Evolutionary conservation across 1,140 invertebrate species (phyloP), one percentile per base, ranked within the genome.

Genomic region (Maconellicoccus hirsutus): DNA sequence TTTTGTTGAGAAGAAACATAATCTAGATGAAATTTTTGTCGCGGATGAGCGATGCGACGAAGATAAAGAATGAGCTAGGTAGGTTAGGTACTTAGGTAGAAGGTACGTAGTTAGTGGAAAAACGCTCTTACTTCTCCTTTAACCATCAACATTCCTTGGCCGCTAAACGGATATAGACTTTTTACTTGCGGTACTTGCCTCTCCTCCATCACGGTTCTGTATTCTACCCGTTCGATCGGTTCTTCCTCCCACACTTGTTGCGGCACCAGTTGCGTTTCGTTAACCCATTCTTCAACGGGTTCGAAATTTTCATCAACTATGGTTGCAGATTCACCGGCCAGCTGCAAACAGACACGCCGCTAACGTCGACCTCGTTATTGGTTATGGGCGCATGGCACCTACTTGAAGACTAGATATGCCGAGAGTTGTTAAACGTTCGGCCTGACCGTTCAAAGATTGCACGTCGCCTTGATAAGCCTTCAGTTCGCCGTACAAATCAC

Each of bases 1-100:
- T 97, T 81, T 96, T 96, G 76, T 90, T 93, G 63, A 98, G 82
- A 1, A 99, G 81, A 76, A 96, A 89, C 90, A 98, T 93, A 1
- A 87, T 79, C 82, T 89, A 23, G 16, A 69, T 38, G 8, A 66
- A 52, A 52, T 52, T 8, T 16, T 6, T 52, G n/a, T 52, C n/a
- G n/a, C n/a, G n/a, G n/a, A n/a, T n/a, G n/a, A n/a, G n/a, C n/a
- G n/a, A n/a, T n/a, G n/a, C n/a, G n/a, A n/a, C n/a, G n/a, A n/a
- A n/a, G n/a, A n/a, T n/a, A n/a, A n/a, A n/a, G n/a, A n/a, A n/a
- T n/a, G n/a, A n/a, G n/a, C n/a, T n/a, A n/a, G n/a, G n/a, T 16
- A 16, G 6, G 42, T 8, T 8, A 52, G 42, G n/a, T 33, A 33
- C 4, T 3, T 33, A 33, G 29, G 29, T 33, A 33, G n/a, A 8